phyloP scores from a whole-genome alignment of 2,797 vertebrate genomes.

The Epinephelus awoara region DNA sequence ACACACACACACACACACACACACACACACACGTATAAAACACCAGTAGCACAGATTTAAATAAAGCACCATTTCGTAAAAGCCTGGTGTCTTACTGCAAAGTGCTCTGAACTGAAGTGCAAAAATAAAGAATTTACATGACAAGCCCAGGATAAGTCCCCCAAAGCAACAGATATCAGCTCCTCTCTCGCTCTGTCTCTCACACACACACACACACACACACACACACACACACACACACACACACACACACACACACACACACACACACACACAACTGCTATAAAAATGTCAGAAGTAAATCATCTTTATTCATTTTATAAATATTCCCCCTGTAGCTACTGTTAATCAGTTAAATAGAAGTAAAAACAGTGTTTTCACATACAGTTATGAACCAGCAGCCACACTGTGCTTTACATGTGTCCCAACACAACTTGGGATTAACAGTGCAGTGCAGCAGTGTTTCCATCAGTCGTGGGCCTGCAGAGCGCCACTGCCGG shows the following conservation, averaged over 20 bases:
- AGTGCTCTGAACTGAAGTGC: conserved; percentile 49
- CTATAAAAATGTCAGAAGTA: conserved; percentile 56
- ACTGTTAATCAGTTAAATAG: conserved; percentile 37
- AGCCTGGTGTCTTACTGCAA: conserved; percentile 46
- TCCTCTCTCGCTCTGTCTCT: conserved; percentile 1
- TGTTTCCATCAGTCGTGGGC: conserved; percentile 1
- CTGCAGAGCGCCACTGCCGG: neutral
- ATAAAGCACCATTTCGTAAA: conserved; percentile 54
- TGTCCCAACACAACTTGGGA: neutral
- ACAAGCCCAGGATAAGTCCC: conserved; percentile 2
- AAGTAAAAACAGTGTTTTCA: conserved; percentile 35
- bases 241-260: neutral
- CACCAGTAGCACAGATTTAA: conserved; percentile 46
- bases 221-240: neutral
- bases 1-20: conserved; percentile 13
- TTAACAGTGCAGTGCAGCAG: neutral
- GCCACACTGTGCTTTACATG: conserved; percentile 6
- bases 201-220: conserved; percentile 1
- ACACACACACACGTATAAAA: conserved; percentile 39
- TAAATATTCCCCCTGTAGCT: conserved; percentile 43
- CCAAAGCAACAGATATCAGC: conserved; percentile 6
- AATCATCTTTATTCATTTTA: conserved; percentile 38
- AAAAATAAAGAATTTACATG: conserved; percentile 60
- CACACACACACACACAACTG: conserved; percentile 1
- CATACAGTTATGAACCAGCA: neutral